A percentile compares a stretch with the other conserved stretches of the same genome.
Conservation (phyloP, 1,140 invertebrate species). For the Micrasema minimum region DNA sequence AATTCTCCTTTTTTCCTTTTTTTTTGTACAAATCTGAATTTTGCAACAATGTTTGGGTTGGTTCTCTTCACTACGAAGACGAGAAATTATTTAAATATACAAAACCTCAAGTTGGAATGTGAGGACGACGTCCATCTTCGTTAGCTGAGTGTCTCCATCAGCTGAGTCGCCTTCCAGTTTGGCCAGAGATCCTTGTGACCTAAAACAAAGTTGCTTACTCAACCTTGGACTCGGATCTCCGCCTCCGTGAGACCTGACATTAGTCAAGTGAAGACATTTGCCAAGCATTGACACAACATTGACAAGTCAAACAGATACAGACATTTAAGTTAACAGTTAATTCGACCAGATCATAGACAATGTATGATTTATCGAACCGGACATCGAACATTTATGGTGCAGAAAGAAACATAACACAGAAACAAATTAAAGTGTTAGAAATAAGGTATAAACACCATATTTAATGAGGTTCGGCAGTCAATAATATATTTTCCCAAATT, state of each 20-base stretch:
- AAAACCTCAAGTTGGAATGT: conserved; percentile 95
- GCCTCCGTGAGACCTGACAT: conserved; percentile 50
- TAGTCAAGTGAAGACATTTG: conserved; percentile 21
- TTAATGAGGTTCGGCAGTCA: background rate
- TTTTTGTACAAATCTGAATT: too few relatives aligned
- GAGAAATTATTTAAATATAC: too few relatives aligned
- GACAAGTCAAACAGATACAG: conserved; percentile 1
- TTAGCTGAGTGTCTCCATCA: conserved; percentile 89
- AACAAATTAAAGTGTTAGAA: conserved; percentile 1
- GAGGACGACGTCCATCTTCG: conserved; percentile 96
- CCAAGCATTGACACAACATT: background rate
- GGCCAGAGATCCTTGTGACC: conserved; percentile 91
- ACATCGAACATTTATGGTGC: conserved; percentile 4
- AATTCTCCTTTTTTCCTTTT: too few relatives aligned
- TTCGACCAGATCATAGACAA: conserved; percentile 5
- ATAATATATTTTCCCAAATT: conserved; percentile 5
- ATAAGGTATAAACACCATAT: background rate
- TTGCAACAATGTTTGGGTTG: too few relatives aligned
- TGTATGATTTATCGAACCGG: background rate
- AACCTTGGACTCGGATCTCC: conserved; percentile 65
- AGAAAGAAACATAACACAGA: background rate
- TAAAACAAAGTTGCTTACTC: conserved; percentile 73
- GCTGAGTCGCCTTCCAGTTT: conserved; percentile 93
- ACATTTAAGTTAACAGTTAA: conserved; percentile 6
- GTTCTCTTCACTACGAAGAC: too few relatives aligned